Evolutionary conservation across 2,888 invertebrate genomes (phyloP).

Genomic region (Anticlea derivata): DNA sequence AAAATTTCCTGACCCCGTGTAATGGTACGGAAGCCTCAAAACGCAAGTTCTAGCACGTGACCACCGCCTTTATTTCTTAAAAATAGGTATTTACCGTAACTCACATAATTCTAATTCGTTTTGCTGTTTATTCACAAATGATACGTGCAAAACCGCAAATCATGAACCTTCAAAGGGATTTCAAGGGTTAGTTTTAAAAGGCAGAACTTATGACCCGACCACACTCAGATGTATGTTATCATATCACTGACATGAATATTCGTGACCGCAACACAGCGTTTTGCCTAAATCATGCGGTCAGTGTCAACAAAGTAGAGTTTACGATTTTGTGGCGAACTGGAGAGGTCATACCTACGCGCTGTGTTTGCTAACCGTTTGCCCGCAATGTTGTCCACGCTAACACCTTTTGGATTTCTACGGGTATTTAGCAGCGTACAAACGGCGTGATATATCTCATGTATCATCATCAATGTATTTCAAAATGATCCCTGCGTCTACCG

Average conservation of each 20-base stretch:
- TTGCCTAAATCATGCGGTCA: slow-evolving; percentile 52
- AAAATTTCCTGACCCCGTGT: too few species aligned
- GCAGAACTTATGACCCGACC: slow-evolving; percentile 29
- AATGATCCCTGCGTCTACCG: too few species aligned
- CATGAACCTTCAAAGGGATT: slow-evolving; percentile 29
- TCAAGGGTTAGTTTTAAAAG: slow-evolving; percentile 29
- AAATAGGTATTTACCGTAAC: slow-evolving; percentile 12
- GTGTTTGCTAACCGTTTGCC: slow-evolving; percentile 12
- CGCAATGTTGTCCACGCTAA: background rate
- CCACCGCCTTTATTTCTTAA: too few species aligned
- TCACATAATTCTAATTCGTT: background rate
- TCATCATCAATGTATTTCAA: too few species aligned
- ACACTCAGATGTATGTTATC: slow-evolving; percentile 29
- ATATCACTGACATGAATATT: slow-evolving; percentile 37
- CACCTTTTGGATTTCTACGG: background rate
- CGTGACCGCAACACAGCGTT: slow-evolving; percentile 43
- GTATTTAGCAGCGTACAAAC: too few species aligned
- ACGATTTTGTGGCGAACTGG: slow-evolving; percentile 47
- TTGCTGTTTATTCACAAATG: slow-evolving; percentile 11
- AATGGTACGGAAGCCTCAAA: too few species aligned
- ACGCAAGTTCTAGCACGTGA: too few species aligned
- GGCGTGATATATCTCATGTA: too few species aligned
- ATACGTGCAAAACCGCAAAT: slow-evolving; percentile 28
- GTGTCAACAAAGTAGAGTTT: slow-evolving; percentile 53
- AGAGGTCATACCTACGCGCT: slow-evolving; percentile 6